These are phyloP conservation scores for Meles meles DNA, from an alignment of 2,113 vertebrate species.

Conservation along the genomic window DNA sequence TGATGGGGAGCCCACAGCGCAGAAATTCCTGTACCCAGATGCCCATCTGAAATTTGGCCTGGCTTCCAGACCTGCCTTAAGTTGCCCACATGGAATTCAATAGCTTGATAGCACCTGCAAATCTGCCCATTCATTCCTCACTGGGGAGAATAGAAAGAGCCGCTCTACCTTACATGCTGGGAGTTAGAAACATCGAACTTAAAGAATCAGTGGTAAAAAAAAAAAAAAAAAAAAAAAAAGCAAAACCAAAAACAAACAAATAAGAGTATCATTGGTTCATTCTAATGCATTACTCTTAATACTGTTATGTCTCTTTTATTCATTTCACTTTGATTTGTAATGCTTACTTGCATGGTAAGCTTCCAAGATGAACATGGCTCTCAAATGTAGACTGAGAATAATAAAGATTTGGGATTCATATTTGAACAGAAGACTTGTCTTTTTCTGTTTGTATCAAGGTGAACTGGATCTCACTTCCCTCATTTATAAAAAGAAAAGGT, in stretches of 20 bases:
- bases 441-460: background rate
- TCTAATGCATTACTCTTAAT: background rate
- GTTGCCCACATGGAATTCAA: background rate
- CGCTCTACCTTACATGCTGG: background rate
- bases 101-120: background rate
- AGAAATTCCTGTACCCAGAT: background rate
- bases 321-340: background rate
- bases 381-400: background rate
- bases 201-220: background rate
- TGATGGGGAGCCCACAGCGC: background rate
- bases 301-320: background rate
- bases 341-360: background rate
- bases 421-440: background rate
- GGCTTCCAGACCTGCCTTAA: background rate
- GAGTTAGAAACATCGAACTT: background rate
- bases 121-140: background rate
- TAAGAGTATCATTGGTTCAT: background rate
- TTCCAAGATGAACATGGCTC: background rate
- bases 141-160: background rate
- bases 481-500: background rate
- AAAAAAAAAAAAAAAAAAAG: background rate
- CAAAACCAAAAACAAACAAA: background rate
- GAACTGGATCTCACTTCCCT: background rate
- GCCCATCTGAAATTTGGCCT: slow-evolving; percentile 5
- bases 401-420: background rate